A percentile compares a stretch with the other conserved stretches of the same genome.
phyloP scores from a whole-genome alignment of 2,797 vertebrate species.

The Dendrocincla fuliginosa region DNA sequence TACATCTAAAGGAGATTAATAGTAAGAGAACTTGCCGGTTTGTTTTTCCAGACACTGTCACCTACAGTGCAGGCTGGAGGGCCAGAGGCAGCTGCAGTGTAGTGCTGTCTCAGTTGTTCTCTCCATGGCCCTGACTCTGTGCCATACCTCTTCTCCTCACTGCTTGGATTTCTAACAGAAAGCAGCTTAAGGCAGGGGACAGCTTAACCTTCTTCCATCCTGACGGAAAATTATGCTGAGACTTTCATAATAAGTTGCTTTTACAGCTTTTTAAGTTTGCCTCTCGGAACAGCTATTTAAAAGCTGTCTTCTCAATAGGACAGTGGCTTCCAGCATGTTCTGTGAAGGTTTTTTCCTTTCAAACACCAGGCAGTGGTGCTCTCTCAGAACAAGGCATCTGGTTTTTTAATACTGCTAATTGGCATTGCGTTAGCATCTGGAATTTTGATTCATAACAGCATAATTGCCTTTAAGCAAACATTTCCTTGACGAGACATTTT shows the following conservation, averaged over 20 bases:
- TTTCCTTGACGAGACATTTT: slow-evolving; percentile 6
- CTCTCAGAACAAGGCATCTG: slow-evolving; percentile 46
- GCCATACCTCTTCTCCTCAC: not conserved
- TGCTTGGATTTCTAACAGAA: slow-evolving; percentile 21
- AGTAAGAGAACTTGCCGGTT: not conserved
- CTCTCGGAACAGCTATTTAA: slow-evolving; percentile 53
- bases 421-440: slow-evolving; percentile 61
- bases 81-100: not conserved
- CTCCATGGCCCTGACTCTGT: not conserved
- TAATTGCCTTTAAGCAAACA: slow-evolving; percentile 30
- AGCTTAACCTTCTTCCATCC: slow-evolving; percentile 58
- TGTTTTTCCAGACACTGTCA: not conserved
- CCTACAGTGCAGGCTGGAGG: not conserved
- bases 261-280: slow-evolving; percentile 59
- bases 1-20: not conserved
- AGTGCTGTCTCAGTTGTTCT: not conserved
- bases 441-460: slow-evolving; percentile 60
- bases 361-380: slow-evolving; percentile 12
- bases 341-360: slow-evolving; percentile 11
- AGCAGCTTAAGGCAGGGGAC: slow-evolving; percentile 61
- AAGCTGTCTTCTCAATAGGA: slow-evolving; percentile 51
- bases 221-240: slow-evolving; percentile 62
- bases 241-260: slow-evolving; percentile 59
- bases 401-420: slow-evolving; percentile 62
- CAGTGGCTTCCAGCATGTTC: slow-evolving; percentile 55